Evolutionary conservation across 2,797 vertebrate genomes (phyloP), one percentile per base, ranked within the genome.

Genomic region (Notolabrus celidotus): DNA sequence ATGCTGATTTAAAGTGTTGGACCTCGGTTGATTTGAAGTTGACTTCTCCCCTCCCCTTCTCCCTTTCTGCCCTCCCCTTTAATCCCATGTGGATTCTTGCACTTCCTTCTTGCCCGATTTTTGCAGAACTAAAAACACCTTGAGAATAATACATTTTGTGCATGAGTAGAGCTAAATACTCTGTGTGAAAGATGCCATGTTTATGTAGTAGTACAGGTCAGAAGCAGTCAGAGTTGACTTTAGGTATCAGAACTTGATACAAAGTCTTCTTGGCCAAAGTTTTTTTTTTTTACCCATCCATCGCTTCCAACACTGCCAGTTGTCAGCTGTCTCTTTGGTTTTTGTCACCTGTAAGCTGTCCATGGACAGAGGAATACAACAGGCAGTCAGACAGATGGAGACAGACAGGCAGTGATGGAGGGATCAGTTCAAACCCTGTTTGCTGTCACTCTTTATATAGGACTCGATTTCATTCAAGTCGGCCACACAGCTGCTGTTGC

Each of bases 381-480:
- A 27, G 17, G 14, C 54, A 49, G 49, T 22, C 50, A 51, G 64
- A 54, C 49, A 31, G 36, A 46, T 46, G 17, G 22, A 39, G 52
- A 34, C 41, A 43, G 50, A 73, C 50, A 50, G 38, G 73, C 43
- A 54, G 3, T 62, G 66, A 70, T 69, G 46, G 62, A 67, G 58
- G 72, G 55, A 70, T 58, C 25, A 55, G 19, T 69, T 62, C 31
- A 50, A 20, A 17, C 16, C 6, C 5, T 5, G n/a, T 38, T 16
- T 19, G 47, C 49, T 60, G 16, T 60, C 54, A 36, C 39, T 65
- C 54, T 20, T 43, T n/a, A n/a, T n/a, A n/a, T n/a, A n/a, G n/a
- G n/a, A n/a, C n/a, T n/a, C n/a, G n/a, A n/a, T n/a, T n/a, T n/a
- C n/a, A n/a, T n/a, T n/a, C 49, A 36, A 52, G 4, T 39, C 12